Base-by-base conservation (phyloP, 2,113 vertebrate genomes). In the Panurus biarmicus region DNA sequence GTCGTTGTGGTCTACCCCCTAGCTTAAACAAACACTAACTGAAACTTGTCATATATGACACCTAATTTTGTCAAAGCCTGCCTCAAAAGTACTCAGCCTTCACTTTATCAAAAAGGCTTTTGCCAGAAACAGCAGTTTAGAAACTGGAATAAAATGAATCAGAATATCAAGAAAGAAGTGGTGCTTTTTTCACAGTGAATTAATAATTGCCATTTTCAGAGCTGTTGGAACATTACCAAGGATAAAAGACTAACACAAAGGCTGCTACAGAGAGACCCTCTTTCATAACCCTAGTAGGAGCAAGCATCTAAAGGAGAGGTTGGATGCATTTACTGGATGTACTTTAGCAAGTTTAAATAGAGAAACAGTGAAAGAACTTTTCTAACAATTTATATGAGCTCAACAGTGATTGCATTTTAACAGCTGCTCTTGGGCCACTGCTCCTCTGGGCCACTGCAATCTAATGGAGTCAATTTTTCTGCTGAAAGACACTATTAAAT, bases 91-190 rank as follows among this genome's bases (percentile, higher is more conserved):
- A 76, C 71, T 93, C 89, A 95, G 81, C 62, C 72, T 79, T 90
- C 94, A 95, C 85, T 95, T 94, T 95, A 95, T 97, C 94, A 94
- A 95, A 89, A 93, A 97, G 24, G 67, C 80, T 94, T 94, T 92
- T 95, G 89, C 94, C 93, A 93, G 93, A 89, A 96, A 86, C 89
- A 95, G 89, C 95, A 91, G 91, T 90, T 91, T 88, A 91, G 91
- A 90, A 89, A 74, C 54, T 96, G 93, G 89, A 93, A 93, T 89
- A 91, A 93, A 95, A 95, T 94, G 35, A 96, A 89, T 81, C 79
- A 94, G 75, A 93, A 53, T 77, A 90, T 64, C 2, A 7, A 77
- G 64, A 56, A 45, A 91, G 85, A 87, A 90, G 60, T 57, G 19
- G 71, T 64, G 19, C 1, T 66, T 64, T 93, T 93, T 93, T 74